Percentiles rank a stretch among this genome's conserved stretches.
Conservation (phyloP, 2,113 vertebrate genomes). For the Siniperca knerii region DNA sequence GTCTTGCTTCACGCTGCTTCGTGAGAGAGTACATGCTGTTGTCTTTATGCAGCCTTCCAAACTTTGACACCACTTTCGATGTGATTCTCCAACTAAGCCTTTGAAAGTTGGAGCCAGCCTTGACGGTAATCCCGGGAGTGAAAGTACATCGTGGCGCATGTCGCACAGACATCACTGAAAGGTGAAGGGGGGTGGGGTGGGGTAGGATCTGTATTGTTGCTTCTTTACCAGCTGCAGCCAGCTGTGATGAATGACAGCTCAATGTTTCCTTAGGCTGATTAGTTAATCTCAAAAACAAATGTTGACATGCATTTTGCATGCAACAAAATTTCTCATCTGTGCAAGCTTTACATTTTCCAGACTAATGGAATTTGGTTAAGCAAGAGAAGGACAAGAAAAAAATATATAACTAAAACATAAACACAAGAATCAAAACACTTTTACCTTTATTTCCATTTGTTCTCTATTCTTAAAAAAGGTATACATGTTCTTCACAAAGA, state of each 20-base stretch:
- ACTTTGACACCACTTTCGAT: slow-evolving; percentile 64
- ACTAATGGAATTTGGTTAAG: neutral
- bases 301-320: neutral
- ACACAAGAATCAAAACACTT: slow-evolving; percentile 10
- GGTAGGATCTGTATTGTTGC: neutral
- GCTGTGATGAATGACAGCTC: slow-evolving; percentile 27
- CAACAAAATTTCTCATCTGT: neutral
- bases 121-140: slow-evolving; percentile 55
- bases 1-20: slow-evolving; percentile 63
- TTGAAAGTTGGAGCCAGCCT: slow-evolving; percentile 57
- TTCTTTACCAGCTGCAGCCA: slow-evolving; percentile 28
- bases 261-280: neutral
- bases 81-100: slow-evolving; percentile 56
- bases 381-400: neutral
- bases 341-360: neutral
- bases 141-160: slow-evolving; percentile 11
- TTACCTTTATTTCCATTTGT: neutral
- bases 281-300: neutral
- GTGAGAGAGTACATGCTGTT: slow-evolving; percentile 56
- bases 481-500: neutral
- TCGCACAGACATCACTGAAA: slow-evolving; percentile 36
- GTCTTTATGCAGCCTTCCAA: slow-evolving; percentile 57
- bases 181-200: slow-evolving; percentile 12
- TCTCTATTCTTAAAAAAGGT: neutral
- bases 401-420: neutral